phyloP scores from a whole-genome alignment of 1,140 invertebrate genomes.

The Atta texana region DNA sequence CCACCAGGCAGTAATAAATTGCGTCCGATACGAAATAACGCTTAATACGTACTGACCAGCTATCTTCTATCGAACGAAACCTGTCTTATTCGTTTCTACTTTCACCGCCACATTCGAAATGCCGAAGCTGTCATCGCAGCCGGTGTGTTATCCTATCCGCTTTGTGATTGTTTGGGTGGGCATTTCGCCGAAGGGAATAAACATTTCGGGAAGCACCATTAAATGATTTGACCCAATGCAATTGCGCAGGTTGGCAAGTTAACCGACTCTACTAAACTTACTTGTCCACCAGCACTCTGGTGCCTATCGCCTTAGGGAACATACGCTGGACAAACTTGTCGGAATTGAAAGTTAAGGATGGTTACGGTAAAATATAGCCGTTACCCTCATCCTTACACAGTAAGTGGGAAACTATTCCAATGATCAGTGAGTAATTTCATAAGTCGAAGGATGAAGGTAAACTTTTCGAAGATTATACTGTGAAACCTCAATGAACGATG shows the following conservation, averaged over 20 bases:
- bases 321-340: conserved; percentile 56
- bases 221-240: conserved; percentile 67
- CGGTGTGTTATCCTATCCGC: conserved; percentile 22
- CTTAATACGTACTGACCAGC: conserved; percentile 38
- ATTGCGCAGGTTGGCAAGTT: conserved; percentile 67
- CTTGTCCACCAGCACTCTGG: conserved; percentile 57
- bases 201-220: conserved; percentile 15
- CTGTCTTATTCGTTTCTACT: neutral
- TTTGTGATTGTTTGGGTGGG: neutral
- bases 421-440: neutral
- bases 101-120: conserved; percentile 7
- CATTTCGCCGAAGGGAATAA: neutral
- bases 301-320: conserved; percentile 53
- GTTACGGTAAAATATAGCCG: conserved; percentile 41
- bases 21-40: conserved; percentile 4
- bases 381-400: conserved; percentile 39
- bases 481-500: neutral
- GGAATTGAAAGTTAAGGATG: conserved; percentile 62
- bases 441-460: neutral
- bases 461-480: neutral
- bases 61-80: conserved; percentile 16
- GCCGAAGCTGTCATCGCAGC: conserved; percentile 57
- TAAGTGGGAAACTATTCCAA: neutral
- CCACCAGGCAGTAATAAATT: conserved; percentile 49
- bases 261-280: conserved; percentile 65